Conservation (phyloP, 2,888 invertebrate genomes). For the Liopterus haemorrhoidalis region DNA sequence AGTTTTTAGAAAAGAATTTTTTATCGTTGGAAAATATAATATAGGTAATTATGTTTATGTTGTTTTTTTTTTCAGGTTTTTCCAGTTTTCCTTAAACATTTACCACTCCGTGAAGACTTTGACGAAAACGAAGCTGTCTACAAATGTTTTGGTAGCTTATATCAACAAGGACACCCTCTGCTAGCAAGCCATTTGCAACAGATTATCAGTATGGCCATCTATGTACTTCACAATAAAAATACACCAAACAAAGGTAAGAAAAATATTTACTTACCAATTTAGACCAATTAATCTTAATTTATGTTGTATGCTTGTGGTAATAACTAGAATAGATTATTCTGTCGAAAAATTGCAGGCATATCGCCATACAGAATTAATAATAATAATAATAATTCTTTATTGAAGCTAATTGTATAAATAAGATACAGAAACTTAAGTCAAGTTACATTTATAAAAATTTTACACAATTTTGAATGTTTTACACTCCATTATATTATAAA, state of each 20-base stretch:
- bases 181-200: conserved; percentile 50
- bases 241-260: conserved; percentile 49
- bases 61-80: conserved; percentile 50
- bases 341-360: too few species aligned
- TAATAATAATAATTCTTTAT: too few species aligned
- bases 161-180: conserved; percentile 54
- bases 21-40: conserved; percentile 2
- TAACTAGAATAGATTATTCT: not conserved
- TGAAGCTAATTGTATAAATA: too few species aligned
- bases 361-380: too few species aligned
- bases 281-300: not conserved
- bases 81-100: conserved; percentile 61
- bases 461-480: too few species aligned
- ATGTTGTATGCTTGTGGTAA: conserved; percentile 11
- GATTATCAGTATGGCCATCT: conserved; percentile 52
- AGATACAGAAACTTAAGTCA: too few species aligned
- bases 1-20: conserved; percentile 8
- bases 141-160: conserved; percentile 58
- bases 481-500: too few species aligned
- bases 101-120: conserved; percentile 68
- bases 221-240: conserved; percentile 54
- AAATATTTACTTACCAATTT: conserved; percentile 23
- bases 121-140: conserved; percentile 68
- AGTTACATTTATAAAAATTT: too few species aligned
- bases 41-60: conserved; percentile 8